Evolutionary conservation across 2,797 vertebrate species (phyloP).

Genomic region (Strix occidentalis): DNA sequence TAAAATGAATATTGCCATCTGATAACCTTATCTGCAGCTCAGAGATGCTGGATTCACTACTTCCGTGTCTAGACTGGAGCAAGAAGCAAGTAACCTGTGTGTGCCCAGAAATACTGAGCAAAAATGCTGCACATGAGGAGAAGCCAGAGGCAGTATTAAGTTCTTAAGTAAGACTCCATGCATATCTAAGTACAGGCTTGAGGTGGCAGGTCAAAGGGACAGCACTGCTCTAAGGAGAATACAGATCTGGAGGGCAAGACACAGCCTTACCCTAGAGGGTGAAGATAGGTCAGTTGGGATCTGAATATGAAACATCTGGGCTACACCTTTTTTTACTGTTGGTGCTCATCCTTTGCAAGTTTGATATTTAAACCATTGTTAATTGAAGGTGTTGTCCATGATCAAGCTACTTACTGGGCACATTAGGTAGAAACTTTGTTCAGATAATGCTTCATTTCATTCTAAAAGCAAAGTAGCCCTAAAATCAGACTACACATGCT

Average conservation of each 20-base stretch:
- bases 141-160: background rate
- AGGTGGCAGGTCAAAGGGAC: background rate
- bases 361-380: background rate
- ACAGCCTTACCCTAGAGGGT: background rate
- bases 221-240: background rate
- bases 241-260: background rate
- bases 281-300: background rate
- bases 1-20: background rate
- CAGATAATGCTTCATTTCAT: background rate
- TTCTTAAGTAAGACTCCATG: background rate
- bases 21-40: background rate
- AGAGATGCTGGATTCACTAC: background rate
- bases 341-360: background rate
- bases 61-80: background rate
- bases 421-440: background rate
- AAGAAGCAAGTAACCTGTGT: background rate
- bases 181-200: background rate
- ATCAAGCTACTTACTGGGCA: background rate
- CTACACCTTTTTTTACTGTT: background rate
- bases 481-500: slow-evolving; percentile 2
- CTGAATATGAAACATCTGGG: background rate
- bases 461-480: slow-evolving; percentile 10
- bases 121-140: fast-evolving
- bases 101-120: background rate
- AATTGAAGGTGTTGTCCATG: background rate